Conservation (phyloP, 2,888 invertebrate species). For the Poecilus cupreus region DNA sequence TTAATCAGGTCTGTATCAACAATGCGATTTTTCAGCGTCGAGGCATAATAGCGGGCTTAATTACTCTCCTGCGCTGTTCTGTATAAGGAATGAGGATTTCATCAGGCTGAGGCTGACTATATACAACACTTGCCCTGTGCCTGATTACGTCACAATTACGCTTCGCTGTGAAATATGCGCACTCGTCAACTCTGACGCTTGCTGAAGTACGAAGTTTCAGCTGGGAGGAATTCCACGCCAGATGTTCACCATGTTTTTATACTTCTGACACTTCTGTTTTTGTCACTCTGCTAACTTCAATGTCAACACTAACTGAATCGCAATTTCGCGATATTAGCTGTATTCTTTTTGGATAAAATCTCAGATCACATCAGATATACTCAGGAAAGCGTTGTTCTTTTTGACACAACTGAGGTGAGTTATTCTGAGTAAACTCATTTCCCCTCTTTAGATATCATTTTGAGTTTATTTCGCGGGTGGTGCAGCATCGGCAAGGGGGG, state of each 20-base stretch:
- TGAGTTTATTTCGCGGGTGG: too few relatives aligned
- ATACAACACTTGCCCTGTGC: neutral
- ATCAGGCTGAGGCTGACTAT: neutral
- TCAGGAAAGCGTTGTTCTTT: too few relatives aligned
- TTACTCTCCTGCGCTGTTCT: neutral
- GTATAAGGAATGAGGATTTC: conserved; percentile 42
- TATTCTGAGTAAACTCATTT: too few relatives aligned
- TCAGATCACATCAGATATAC: too few relatives aligned
- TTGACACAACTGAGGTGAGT: too few relatives aligned
- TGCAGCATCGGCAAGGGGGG: too few relatives aligned
- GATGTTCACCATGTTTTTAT: neutral
- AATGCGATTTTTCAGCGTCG: conserved; percentile 49
- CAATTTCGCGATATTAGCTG: too few relatives aligned
- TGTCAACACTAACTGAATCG: too few relatives aligned
- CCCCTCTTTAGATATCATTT: too few relatives aligned
- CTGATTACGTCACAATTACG: conserved; percentile 29
- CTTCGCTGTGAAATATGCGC: conserved; percentile 16
- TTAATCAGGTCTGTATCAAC: conserved; percentile 51
- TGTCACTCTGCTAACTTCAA: neutral
- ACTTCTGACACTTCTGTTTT: neutral
- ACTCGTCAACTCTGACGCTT: neutral
- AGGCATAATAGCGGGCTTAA: conserved; percentile 21
- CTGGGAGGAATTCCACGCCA: neutral
- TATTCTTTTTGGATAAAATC: too few relatives aligned
- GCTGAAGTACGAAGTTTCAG: neutral